Percentiles rank a stretch among this genome's conserved stretches.
phyloP scores from a whole-genome alignment of 2,888 invertebrate genomes.

The Agrilus cyanescens region DNA sequence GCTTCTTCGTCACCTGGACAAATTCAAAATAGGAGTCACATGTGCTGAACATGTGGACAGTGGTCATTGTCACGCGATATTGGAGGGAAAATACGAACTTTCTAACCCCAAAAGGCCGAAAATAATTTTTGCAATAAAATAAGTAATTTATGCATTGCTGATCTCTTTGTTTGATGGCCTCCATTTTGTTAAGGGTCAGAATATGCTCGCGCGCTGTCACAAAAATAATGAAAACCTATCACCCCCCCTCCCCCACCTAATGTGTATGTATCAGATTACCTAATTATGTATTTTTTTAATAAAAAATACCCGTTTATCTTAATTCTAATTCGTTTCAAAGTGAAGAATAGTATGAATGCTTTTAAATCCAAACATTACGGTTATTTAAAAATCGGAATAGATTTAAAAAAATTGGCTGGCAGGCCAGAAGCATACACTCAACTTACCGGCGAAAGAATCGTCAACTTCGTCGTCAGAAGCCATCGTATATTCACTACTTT shows the following conservation, averaged over 20 bases:
- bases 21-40: constrained; percentile 15
- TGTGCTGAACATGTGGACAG: constrained; percentile 30
- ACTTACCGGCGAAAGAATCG: constrained; percentile 77
- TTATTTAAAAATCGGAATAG: constrained; percentile 7
- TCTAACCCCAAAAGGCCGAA: constrained; percentile 27
- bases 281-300: constrained; percentile 24
- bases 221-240: constrained; percentile 40
- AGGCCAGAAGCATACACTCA: constrained; percentile 27
- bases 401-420: constrained; percentile 16
- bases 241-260: constrained; percentile 29
- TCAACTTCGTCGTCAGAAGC: constrained; percentile 83
- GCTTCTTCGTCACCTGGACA: constrained; percentile 53
- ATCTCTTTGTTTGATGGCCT: constrained; percentile 67
- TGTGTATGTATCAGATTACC: constrained; percentile 25
- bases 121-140: constrained; percentile 17
- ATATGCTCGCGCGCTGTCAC: constrained; percentile 50
- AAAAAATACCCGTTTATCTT: too few species aligned
- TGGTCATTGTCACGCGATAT: constrained; percentile 26
- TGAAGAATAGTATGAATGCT: neutral
- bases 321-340: too few species aligned
- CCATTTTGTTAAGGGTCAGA: constrained; percentile 69
- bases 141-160: constrained; percentile 46
- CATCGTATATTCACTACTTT: constrained; percentile 37
- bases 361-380: constrained; percentile 1
- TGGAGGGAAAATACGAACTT: constrained; percentile 32